phyloP scores from a whole-genome alignment of 2,113 vertebrate genomes.

The Clupea harengus region DNA sequence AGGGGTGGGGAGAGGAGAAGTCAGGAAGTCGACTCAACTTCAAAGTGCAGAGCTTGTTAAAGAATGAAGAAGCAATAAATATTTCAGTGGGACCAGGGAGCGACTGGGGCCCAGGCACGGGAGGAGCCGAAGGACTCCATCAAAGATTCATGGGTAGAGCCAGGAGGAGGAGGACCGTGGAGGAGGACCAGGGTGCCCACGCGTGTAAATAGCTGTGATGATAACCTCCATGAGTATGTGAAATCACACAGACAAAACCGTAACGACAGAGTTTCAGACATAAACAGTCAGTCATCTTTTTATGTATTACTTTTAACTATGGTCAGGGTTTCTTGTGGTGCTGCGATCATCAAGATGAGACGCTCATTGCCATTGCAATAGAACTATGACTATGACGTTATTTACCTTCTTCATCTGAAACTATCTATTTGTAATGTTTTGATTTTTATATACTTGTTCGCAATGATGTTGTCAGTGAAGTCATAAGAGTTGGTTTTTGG shows the following conservation, averaged over 20 bases:
- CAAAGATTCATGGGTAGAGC: neutral
- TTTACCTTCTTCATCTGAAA: constrained; percentile 33
- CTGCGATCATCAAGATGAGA: constrained; percentile 47
- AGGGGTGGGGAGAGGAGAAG: constrained; percentile 13
- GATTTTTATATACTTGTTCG: constrained; percentile 58
- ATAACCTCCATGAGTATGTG: neutral
- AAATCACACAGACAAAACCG: neutral
- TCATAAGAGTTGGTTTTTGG: too few species aligned
- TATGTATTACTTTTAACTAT: neutral
- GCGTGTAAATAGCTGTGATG: constrained; percentile 50
- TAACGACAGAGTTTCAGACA: neutral
- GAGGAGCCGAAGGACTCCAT: constrained; percentile 25
- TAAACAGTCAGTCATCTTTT: neutral
- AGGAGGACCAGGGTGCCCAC: constrained; percentile 6
- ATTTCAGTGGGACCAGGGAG: constrained; percentile 68
- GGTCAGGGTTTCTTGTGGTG: neutral
- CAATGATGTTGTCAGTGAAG: constrained; percentile 36
- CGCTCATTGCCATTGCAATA: constrained; percentile 51
- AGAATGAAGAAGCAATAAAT: constrained; percentile 77
- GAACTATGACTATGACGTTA: constrained; percentile 25
- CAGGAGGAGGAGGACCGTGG: constrained; percentile 51
- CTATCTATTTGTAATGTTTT: constrained; percentile 27
- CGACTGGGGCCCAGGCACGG: constrained; percentile 2
- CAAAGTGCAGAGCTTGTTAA: constrained; percentile 56
- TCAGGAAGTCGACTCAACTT: constrained; percentile 34